phyloP scores from a whole-genome alignment of 2,797 vertebrate genomes.

The Odontamblyopus lacepedii region DNA sequence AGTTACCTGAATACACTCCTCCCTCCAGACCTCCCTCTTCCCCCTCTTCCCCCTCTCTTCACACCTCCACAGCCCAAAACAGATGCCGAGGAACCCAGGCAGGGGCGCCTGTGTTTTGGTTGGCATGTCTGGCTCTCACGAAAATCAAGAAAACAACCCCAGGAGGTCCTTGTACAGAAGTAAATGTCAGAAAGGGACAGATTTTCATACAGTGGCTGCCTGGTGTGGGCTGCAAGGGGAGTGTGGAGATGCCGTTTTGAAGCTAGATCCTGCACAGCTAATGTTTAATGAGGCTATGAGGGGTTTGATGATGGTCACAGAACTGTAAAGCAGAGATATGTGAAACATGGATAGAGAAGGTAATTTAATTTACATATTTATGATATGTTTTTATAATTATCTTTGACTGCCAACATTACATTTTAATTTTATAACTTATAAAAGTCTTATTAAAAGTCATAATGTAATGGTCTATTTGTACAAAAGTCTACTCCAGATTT shows the following conservation, averaged over 20 bases:
- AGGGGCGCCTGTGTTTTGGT: conserved; percentile 20
- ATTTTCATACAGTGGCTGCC: conserved; percentile 32
- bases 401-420: background rate
- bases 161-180: conserved; percentile 41
- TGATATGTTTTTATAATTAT: background rate
- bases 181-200: conserved; percentile 41
- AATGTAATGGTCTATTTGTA: too few species aligned
- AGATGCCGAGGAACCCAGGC: conserved; percentile 37
- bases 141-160: conserved; percentile 65
- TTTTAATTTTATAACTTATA: background rate
- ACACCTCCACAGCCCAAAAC: conserved; percentile 54
- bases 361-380: too few species aligned
- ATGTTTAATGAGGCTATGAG: conserved; percentile 23
- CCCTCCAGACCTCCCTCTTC: conserved; percentile 50
- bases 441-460: too few species aligned
- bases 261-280: conserved; percentile 5
- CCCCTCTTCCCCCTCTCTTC: conserved; percentile 47
- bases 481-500: too few species aligned
- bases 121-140: conserved; percentile 50
- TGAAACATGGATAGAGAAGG: too few species aligned
- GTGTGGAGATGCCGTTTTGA: conserved; percentile 35
- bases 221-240: conserved; percentile 22
- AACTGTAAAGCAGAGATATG: background rate
- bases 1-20: conserved; percentile 49
- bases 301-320: conserved; percentile 11